Conservation (phyloP, 2,113 vertebrate species). For the Myiagra hebetior region DNA sequence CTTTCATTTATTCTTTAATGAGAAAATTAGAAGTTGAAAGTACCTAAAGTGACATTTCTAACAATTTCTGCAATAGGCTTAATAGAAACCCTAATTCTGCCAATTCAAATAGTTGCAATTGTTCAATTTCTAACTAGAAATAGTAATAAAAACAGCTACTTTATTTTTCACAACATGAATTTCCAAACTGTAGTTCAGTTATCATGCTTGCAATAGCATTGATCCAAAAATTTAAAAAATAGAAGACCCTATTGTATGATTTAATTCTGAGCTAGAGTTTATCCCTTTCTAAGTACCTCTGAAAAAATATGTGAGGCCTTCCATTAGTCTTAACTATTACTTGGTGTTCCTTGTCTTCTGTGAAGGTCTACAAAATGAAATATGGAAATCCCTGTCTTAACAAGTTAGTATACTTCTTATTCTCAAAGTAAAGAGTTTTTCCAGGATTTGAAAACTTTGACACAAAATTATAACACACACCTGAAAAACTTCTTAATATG, state of each 20-base stretch:
- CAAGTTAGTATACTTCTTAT: not conserved
- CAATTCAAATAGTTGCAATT: not conserved
- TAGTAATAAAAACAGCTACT: not conserved
- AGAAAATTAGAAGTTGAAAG: not conserved
- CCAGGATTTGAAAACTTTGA: not conserved
- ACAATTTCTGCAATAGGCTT: not conserved
- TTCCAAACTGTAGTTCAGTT: not conserved
- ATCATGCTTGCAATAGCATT: not conserved
- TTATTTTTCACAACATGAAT: not conserved
- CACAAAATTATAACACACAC: not conserved
- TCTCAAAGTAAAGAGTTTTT: not conserved
- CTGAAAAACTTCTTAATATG: not conserved
- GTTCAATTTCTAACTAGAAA: not conserved
- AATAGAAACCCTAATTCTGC: not conserved
- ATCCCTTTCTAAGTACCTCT: not conserved
- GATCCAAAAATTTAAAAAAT: not conserved
- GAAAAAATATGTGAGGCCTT: not conserved
- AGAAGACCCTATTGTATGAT: accelerated
- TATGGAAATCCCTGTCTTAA: not conserved
- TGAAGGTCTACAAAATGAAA: not conserved
- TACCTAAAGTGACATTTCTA: not conserved
- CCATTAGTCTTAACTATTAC: not conserved
- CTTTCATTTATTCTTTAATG: not conserved
- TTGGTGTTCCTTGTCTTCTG: not conserved
- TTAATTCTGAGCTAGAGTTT: not conserved